Evolutionary conservation across 2,113 vertebrate species (phyloP).

Genomic region (Budorcas taxicolor): DNA sequence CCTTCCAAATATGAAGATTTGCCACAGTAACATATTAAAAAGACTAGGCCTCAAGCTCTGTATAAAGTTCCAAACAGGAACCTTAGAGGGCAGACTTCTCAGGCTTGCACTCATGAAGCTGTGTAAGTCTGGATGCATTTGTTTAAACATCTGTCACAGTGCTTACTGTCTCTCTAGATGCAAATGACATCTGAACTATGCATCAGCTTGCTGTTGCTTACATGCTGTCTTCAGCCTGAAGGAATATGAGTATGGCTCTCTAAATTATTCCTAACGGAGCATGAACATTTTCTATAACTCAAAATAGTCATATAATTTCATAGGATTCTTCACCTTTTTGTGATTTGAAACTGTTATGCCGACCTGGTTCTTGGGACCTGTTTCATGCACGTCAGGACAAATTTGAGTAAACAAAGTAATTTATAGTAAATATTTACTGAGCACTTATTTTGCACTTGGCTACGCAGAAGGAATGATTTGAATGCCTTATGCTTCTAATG

Average conservation of each 20-base stretch:
- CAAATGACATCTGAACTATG: not conserved
- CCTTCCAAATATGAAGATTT: slow-evolving; percentile 10
- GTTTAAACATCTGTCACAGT: not conserved
- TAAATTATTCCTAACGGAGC: not conserved
- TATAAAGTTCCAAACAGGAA: not conserved
- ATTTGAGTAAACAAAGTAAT: slow-evolving; percentile 20
- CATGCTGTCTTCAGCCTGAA: not conserved
- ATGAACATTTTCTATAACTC: not conserved
- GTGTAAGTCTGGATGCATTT: not conserved
- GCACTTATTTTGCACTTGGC: not conserved
- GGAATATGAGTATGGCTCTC: not conserved
- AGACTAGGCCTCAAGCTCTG: not conserved
- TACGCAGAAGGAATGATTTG: not conserved
- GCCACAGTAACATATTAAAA: not conserved
- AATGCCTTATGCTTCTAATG: not conserved
- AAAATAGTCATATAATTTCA: not conserved
- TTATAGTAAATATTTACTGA: not conserved
- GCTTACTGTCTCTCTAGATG: not conserved
- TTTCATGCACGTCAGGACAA: not conserved
- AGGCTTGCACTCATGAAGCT: not conserved
- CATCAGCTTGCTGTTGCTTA: not conserved
- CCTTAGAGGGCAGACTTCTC: not conserved
- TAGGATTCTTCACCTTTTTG: not conserved
- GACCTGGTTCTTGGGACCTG: not conserved
- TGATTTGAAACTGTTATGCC: not conserved